Conservation (phyloP, 2,797 vertebrate species). For the Schizopygopsis pylzovi region DNA sequence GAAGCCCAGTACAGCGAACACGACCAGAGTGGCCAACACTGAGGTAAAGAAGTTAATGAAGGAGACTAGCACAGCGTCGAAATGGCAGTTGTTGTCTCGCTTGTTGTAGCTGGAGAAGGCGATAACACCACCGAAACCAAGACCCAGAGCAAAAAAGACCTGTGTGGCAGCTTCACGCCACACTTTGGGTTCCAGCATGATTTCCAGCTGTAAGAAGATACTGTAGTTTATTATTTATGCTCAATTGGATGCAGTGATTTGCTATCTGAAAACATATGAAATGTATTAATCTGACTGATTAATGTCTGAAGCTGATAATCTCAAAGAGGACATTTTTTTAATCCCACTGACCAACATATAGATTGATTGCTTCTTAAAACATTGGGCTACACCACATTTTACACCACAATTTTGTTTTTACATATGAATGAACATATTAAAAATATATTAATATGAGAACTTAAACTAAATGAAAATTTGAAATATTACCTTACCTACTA, state of each 20-base stretch:
- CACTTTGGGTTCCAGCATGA: slow-evolving; percentile 95
- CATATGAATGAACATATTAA: background rate
- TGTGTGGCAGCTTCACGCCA: slow-evolving; percentile 98
- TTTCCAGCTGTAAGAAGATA: slow-evolving; percentile 85
- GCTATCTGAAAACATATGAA: background rate
- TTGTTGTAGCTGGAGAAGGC: slow-evolving; percentile 99
- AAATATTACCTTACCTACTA: background rate
- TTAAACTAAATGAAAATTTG: background rate
- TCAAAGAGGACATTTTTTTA: background rate
- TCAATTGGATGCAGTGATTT: background rate
- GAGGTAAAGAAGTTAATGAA: slow-evolving; percentile 99
- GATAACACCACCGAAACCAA: slow-evolving; percentile 97
- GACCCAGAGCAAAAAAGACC: slow-evolving; percentile 97
- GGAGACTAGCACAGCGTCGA: slow-evolving; percentile 95
- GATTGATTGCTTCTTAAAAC: background rate
- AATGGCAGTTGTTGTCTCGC: slow-evolving; percentile 98
- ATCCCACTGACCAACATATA: background rate
- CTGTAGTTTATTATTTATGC: background rate
- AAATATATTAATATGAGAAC: background rate
- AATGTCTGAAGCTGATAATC: background rate
- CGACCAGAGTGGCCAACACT: slow-evolving; percentile 95
- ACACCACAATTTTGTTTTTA: no score
- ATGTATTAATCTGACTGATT: background rate
- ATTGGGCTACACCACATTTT: background rate
- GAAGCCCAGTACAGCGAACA: slow-evolving; percentile 97